Base-by-base conservation (phyloP, 2,113 vertebrate genomes). In the Poeciliopsis prolifica region DNA sequence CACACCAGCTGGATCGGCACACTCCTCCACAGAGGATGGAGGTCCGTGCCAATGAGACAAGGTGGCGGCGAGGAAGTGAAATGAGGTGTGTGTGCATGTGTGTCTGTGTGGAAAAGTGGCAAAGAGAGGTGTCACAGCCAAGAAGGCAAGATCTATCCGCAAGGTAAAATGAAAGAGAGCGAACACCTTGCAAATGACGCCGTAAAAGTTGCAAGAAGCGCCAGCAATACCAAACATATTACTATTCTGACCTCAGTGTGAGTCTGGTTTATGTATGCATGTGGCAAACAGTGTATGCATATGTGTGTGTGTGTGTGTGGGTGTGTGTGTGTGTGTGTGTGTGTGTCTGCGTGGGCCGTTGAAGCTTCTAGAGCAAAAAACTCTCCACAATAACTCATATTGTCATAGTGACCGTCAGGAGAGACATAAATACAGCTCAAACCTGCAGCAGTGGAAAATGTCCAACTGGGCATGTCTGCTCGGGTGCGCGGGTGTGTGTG, bases 1-100 rank as follows among this genome's bases (percentile, higher is more conserved):
- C 86, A 86, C 82, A 92, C 91, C 92, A 92, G 90, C 90, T 93
- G 92, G 83, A 90, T 87, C 31, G 65, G 80, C 65, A 61, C 85
- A 85, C 87, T 90, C 89, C 87, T 89, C 88, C 78, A 29, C 80
- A 61, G 87, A 89, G 88, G 88, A 83, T 65, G 13, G 30, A 80
- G 71, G 78, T 28, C 74, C 58, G 84, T 80, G 91, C 92, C 90
- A 91, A 84, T 51, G 79, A 90, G 87, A 87, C 81, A 31, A 71
- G 83, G 58, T 77, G 81, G 33, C 35, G 70, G 65, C 62, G 58
- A 64, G 77, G 65, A 26, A 77, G 72, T 9, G 81, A 33, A 28
- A 30, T 5, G 19, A 24, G 15, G 26, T 35, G n/a, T 22, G 15
- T 5, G n/a, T 31, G 14, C 2, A 10, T 11, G 10, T 37, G 9